Base-by-base conservation (phyloP, 2,797 vertebrate genomes). In the Xenentodon cancila region DNA sequence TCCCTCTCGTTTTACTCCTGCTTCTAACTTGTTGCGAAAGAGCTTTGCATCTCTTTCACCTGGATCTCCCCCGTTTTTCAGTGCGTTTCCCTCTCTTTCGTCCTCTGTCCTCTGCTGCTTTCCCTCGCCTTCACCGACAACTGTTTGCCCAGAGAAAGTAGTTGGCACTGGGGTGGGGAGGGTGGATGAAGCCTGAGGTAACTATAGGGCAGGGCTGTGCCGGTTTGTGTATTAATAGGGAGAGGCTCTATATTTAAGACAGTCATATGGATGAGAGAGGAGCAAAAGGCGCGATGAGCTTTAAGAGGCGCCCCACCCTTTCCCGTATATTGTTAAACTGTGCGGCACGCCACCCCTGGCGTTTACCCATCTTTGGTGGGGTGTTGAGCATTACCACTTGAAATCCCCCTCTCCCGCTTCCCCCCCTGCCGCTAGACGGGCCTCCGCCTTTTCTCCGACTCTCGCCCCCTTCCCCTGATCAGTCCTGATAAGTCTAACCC, bases 331-430 rank as follows among this genome's bases (percentile, higher is more conserved):
- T 81, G 79, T 85, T 68, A 71, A 80, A 66, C 71, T 54, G 45
- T 53, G 58, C 44, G 22, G 48, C 42, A 34, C 46, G 13, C 73
- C 67, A 30, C 81, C 75, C 84, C 68, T 84, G 77, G 79, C 86
- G 80, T 89, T 84, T 91, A 91, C 76, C 91, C 90, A 92, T 93
- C 81, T 92, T 92, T 92, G 90, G 92, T 88, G 48, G 89, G 87
- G 77, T 90, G 86, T 90, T 82, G 88, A 82, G 71, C 82, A 79
- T 78, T 82, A 73, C 73, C 77, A 79, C 80, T 75, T 68, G 49
- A 83, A 30, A 30, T 45, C 20, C 37, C 25, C 56, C 7, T 17
- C 21, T 17, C 27, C 13, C 4, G 17, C 22, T 42, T 19, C 20
- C 15, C 5, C 44, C 48, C 45, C 43, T 0, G 0, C 50, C 53